phyloP scores from a whole-genome alignment of 2,113 vertebrate genomes.

The Loxodonta africana region DNA sequence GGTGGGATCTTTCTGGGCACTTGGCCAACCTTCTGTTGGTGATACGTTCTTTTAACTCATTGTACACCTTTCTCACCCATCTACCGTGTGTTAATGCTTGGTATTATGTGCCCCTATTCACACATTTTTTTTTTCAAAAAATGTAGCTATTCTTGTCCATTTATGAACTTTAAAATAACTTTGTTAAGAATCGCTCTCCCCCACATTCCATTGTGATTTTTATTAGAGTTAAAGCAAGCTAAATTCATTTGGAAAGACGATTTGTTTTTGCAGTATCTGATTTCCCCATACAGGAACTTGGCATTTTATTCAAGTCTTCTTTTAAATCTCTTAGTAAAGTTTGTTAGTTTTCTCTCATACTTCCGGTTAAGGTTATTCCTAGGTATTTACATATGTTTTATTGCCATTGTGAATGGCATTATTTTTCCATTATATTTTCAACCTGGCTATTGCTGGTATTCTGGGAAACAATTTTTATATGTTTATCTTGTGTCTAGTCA shows the following conservation, averaged over 20 bases:
- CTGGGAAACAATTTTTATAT: background rate
- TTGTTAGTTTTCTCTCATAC: background rate
- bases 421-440: background rate
- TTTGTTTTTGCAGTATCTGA: background rate
- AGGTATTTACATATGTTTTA: background rate
- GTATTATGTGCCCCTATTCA: background rate
- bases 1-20: background rate
- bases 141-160: background rate
- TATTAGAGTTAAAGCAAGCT: background rate
- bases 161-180: background rate
- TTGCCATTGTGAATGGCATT: background rate
- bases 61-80: background rate
- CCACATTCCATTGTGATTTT: background rate
- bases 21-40: background rate
- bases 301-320: background rate
- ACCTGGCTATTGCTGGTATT: background rate
- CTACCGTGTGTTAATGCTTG: background rate
- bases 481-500: background rate
- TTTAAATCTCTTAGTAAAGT: background rate
- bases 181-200: background rate
- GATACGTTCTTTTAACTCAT: background rate
- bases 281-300: background rate
- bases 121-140: background rate
- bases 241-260: background rate
- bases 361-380: background rate